Conservation (phyloP, 2,888 invertebrate genomes). For the Tineola bisselliella region DNA sequence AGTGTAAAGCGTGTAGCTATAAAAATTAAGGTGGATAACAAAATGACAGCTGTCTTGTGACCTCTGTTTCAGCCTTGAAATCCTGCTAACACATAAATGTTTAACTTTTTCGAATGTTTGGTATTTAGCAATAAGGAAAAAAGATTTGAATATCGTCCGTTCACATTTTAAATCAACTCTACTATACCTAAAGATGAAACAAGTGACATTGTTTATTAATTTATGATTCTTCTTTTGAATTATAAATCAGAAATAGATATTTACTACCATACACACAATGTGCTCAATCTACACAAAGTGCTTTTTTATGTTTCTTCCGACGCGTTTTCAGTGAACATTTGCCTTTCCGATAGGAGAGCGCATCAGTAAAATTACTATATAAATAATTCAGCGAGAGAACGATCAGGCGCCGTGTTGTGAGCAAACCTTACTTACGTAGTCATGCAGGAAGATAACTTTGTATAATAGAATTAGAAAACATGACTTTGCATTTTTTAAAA, state of each 20-base stretch:
- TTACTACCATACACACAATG: constrained; percentile 4
- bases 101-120: too few relatives aligned
- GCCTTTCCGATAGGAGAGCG: constrained; percentile 36
- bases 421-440: neutral
- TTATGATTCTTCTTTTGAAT: neutral
- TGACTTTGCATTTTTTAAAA: neutral
- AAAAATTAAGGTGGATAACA: too few relatives aligned
- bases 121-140: too few relatives aligned
- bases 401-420: constrained; percentile 9
- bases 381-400: constrained; percentile 36
- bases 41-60: too few relatives aligned
- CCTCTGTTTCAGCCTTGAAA: too few relatives aligned
- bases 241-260: neutral
- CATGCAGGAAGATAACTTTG: constrained; percentile 2
- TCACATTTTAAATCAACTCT: neutral
- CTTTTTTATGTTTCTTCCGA: constrained; percentile 35
- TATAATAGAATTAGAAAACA: neutral
- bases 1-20: too few relatives aligned
- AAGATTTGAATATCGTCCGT: too few relatives aligned
- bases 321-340: constrained; percentile 29
- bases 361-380: constrained; percentile 39
- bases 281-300: constrained; percentile 20
- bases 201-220: neutral
- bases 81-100: too few relatives aligned
- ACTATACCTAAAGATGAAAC: neutral